Evolutionary conservation across 37 sponge, comb jelly and placozoan species (phyloP), one percentile per base, ranked within the genome.

Genomic region (Amphimedon queenslandica): DNA sequence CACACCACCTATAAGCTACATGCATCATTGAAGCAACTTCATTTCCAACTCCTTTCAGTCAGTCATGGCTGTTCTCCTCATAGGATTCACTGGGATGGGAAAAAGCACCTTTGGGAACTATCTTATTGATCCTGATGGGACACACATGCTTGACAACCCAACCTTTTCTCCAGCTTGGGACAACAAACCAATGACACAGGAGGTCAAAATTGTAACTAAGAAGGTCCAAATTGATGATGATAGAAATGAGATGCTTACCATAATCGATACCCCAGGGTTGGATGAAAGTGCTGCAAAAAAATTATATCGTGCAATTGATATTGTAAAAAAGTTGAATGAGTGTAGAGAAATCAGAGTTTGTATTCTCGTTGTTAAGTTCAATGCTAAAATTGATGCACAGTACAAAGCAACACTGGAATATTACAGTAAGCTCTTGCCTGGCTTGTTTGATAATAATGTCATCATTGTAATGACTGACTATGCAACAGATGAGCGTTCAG

Each of bases 261-360:
- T 82, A 16, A 74, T 82, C 18, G 82, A 82, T 33, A 82, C 82
- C 20, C 82, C 82, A 5, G 82, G 82, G 0, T 31, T 82, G 28
- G 64, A 74, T 43, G 82, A 82, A 36, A 47, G 41, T 39, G 69
- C 34, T 20, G 70, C n/a, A 0, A 35, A 74, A 57, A 75, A 74
- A 24, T 39, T 82, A 1, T 10, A 5, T 0, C 82, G 73, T 42
- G 73, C 66, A 67, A 67, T 74, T 2, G 42, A 66, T n/a, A 55
- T 81, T 34, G 56, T 78, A 3, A 68, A 57, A 36, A 11, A 24
- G 0, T 30, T 78, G 16, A 56, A 68, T 18, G 13, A 47, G 13
- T 8, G 8, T 18, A 13, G 13, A 13, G 13, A 18, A 6, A 42
- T 79, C 31, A 5, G 35, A 39, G 80, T 61, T 6, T 79, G 80